Evolutionary conservation across 2,888 invertebrate genomes (phyloP).

Genomic region (Megamerina dolium): DNA sequence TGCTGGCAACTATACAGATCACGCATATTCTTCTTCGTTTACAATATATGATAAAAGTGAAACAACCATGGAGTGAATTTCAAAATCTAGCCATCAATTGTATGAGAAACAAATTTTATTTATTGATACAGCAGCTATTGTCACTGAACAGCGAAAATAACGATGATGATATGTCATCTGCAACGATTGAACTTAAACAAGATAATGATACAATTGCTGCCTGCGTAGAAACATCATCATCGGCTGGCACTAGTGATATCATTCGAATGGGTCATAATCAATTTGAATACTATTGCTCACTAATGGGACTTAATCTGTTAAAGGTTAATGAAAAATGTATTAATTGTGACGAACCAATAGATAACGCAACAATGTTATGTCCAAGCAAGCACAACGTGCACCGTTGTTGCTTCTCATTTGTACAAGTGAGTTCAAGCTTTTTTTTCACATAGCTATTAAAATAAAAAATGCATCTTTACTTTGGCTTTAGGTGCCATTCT

Average conservation of each 20-base stretch:
- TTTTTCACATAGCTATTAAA: too few relatives aligned
- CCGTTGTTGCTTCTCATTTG: constrained; percentile 36
- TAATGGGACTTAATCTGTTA: too few relatives aligned
- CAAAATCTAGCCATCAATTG: constrained; percentile 28
- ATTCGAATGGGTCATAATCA: too few relatives aligned
- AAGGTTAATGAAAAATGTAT: constrained; percentile 26
- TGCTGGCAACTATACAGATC: constrained; percentile 22
- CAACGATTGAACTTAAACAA: not conserved
- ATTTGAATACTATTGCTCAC: too few relatives aligned
- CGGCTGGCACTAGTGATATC: too few relatives aligned
- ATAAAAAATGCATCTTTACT: too few relatives aligned
- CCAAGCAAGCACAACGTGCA: constrained; percentile 22
- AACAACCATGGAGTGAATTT: constrained; percentile 28
- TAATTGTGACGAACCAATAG: constrained; percentile 23
- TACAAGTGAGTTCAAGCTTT: constrained; percentile 30
- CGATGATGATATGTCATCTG: not conserved
- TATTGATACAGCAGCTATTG: constrained; percentile 12
- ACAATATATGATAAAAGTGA: constrained; percentile 26
- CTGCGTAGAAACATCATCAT: too few relatives aligned
- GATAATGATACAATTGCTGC: too few relatives aligned
- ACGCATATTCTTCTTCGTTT: constrained; percentile 31
- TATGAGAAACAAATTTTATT: constrained; percentile 20
- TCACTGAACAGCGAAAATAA: constrained; percentile 16
- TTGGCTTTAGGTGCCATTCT: too few relatives aligned
- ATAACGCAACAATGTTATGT: constrained; percentile 22